Evolutionary conservation across 2,113 vertebrate genomes (phyloP).

Genomic region (Chamaea fasciata): DNA sequence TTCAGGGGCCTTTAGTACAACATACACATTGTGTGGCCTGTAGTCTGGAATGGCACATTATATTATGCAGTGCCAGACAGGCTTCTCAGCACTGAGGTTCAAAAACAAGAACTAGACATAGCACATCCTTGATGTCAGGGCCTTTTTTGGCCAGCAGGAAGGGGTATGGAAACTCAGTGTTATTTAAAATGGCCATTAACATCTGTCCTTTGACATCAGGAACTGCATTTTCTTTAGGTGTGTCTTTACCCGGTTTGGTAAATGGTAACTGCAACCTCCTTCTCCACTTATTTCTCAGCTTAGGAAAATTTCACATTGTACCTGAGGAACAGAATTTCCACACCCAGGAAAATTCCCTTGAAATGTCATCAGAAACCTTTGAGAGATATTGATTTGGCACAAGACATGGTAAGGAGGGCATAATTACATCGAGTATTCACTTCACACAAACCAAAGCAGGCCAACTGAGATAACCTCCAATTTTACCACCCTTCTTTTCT

Average conservation of each 20-base stretch:
- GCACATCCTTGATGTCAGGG: not conserved
- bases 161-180: not conserved
- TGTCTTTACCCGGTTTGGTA: not conserved
- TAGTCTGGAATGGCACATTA: not conserved
- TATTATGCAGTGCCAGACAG: not conserved
- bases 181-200: not conserved
- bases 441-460: not conserved
- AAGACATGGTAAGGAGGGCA: not conserved
- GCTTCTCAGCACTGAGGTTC: not conserved
- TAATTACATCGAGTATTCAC: not conserved
- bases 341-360: not conserved
- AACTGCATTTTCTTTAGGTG: not conserved
- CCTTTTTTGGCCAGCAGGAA: not conserved
- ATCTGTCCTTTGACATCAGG: not conserved
- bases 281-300: not conserved
- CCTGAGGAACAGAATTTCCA: not conserved
- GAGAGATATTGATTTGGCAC: not conserved
- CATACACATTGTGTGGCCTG: not conserved
- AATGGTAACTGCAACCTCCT: not conserved
- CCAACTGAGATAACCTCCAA: not conserved
- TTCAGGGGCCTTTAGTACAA: constrained; percentile 22
- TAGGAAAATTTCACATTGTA: not conserved
- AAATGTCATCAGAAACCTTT: not conserved
- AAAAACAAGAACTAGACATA: not conserved
- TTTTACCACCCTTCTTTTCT: not conserved